Evolutionary conservation across 2,888 invertebrate species (phyloP).

Genomic region (Euplagia quadripunctaria): DNA sequence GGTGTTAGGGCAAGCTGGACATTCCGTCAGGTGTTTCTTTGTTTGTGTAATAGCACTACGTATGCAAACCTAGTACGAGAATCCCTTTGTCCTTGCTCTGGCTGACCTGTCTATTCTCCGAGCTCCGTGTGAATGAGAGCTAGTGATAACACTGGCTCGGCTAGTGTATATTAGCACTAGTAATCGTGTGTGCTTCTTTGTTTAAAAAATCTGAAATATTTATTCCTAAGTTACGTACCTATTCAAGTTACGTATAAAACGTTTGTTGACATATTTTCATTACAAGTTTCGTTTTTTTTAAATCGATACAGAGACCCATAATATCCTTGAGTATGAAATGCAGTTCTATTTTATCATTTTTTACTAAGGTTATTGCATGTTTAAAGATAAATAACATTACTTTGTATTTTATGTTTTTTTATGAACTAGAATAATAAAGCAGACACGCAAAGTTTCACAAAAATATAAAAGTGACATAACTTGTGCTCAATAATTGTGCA

Average conservation of each 20-base stretch:
- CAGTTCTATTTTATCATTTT: neutral
- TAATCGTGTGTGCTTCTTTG: too few species aligned
- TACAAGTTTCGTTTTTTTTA: neutral
- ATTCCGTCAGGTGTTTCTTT: too few species aligned
- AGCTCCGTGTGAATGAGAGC: too few species aligned
- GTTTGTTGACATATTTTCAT: neutral
- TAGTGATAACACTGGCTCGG: neutral
- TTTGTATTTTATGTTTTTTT: neutral
- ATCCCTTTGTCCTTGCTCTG: too few species aligned
- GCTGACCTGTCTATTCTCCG: too few species aligned
- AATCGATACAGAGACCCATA: neutral
- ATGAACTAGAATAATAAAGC: neutral
- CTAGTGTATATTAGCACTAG: neutral
- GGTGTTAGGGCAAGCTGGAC: too few species aligned
- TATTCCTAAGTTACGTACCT: too few species aligned
- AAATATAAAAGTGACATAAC: neutral
- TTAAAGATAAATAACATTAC: neutral
- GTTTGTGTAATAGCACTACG: too few species aligned
- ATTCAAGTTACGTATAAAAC: neutral
- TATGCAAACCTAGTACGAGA: too few species aligned
- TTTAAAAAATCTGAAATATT: neutral
- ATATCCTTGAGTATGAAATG: neutral
- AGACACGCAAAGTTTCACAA: neutral
- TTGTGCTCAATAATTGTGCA: neutral
- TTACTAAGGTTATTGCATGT: neutral